phyloP scores from a whole-genome alignment of 2,797 vertebrate species.

The Hylomyscus alleni region DNA sequence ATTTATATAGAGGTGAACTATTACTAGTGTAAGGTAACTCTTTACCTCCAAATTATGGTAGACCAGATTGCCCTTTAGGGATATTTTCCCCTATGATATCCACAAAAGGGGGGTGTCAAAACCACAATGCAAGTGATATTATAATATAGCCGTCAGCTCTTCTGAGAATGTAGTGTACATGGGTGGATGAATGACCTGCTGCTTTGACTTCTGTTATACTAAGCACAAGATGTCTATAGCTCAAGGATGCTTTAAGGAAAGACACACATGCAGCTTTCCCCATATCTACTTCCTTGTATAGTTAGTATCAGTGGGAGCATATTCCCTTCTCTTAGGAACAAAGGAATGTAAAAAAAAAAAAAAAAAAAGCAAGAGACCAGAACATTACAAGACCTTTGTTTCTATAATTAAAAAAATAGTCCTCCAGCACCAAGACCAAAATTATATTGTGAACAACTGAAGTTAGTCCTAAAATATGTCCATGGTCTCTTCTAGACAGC shows the following conservation, averaged over 20 bases:
- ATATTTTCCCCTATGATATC: neutral
- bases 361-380: neutral
- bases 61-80: neutral
- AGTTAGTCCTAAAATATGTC: neutral
- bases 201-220: neutral
- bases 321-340: neutral
- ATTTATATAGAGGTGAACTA: neutral
- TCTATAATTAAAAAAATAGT: constrained; percentile 3
- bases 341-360: neutral
- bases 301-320: neutral
- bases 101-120: neutral
- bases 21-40: neutral
- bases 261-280: neutral
- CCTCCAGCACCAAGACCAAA: neutral
- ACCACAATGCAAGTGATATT: no score
- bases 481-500: neutral
- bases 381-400: neutral
- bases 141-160: neutral
- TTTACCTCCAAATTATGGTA: neutral
- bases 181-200: neutral
- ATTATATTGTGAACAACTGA: constrained; percentile 9
- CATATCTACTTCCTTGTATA: neutral
- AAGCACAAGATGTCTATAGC: neutral
- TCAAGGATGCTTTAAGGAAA: neutral
- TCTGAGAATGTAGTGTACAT: neutral